Percentiles rank a stretch among this genome's conserved stretches.
Conservation (phyloP, 2,888 invertebrate species). For the Ceramica pisi region DNA sequence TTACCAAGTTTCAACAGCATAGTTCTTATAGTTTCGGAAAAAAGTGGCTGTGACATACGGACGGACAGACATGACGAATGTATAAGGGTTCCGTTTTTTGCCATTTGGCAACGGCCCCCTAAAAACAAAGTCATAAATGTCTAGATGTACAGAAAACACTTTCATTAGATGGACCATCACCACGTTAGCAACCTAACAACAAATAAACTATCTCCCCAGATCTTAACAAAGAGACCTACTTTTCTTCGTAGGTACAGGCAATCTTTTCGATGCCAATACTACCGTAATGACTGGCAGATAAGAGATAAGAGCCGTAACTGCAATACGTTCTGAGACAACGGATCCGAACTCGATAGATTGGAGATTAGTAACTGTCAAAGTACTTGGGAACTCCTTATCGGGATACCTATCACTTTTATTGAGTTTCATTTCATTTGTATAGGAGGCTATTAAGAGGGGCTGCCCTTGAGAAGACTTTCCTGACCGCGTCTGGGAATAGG, state of each 20-base stretch:
- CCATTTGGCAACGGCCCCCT: too few relatives aligned
- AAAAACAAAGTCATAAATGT: neutral
- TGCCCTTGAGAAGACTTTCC: conserved; percentile 19
- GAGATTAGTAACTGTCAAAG: conserved; percentile 65
- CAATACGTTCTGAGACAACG: conserved; percentile 59
- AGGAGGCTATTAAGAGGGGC: conserved; percentile 14
- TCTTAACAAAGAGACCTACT: conserved; percentile 3
- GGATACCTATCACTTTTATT: conserved; percentile 60
- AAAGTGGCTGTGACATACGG: too few relatives aligned
- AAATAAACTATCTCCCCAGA: conserved; percentile 1
- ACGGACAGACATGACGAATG: too few relatives aligned
- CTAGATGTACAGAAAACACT: neutral
- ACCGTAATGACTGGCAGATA: conserved; percentile 55
- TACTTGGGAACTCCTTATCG: conserved; percentile 61
- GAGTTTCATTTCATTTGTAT: conserved; percentile 63
- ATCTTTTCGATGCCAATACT: conserved; percentile 23
- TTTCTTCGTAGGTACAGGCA: conserved; percentile 5
- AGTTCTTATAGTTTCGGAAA: too few relatives aligned
- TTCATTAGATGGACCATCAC: neutral
- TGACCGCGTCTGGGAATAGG: neutral
- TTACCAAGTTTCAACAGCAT: too few relatives aligned
- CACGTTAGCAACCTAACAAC: neutral
- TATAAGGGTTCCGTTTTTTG: too few relatives aligned
- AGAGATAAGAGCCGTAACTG: conserved; percentile 55
- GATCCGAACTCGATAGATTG: conserved; percentile 60